These are phyloP conservation scores for Catonia carolina DNA, from an alignment of 2,888 invertebrate species.

Conservation along the genomic window DNA sequence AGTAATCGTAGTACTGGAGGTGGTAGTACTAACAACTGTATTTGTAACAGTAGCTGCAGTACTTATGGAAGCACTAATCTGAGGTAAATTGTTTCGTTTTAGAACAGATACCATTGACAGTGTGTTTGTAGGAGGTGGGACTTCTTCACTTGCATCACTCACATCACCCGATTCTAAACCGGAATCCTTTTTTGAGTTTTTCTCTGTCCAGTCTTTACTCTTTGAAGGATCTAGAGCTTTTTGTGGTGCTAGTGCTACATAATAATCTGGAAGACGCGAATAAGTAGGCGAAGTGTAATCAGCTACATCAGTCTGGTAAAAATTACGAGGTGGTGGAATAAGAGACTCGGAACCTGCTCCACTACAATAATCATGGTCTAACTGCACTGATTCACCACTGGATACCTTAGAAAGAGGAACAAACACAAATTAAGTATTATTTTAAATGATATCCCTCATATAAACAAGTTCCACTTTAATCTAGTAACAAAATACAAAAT, in stretches of 20 bases:
- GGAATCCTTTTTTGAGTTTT: constrained; percentile 42
- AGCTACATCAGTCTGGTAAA: constrained; percentile 30
- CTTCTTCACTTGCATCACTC: constrained; percentile 39
- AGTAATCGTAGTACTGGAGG: not conserved
- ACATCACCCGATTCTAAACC: constrained; percentile 44
- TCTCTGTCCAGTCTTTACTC: constrained; percentile 33
- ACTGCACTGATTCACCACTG: constrained; percentile 41
- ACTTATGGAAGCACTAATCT: not conserved
- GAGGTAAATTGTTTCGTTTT: constrained; percentile 38
- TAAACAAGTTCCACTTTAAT: too few species aligned
- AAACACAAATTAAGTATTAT: not conserved
- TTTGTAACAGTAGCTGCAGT: not conserved
- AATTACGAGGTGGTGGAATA: constrained; percentile 21
- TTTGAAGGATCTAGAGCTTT: constrained; percentile 10
- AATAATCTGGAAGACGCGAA: constrained; percentile 16
- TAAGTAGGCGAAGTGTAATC: constrained; percentile 13
- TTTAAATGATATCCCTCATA: too few species aligned
- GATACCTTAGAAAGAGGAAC: constrained; percentile 22
- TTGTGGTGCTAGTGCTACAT: not conserved
- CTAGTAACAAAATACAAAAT: too few species aligned
- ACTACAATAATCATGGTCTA: constrained; percentile 56
- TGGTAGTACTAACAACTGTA: constrained; percentile 5
- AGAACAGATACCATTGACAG: constrained; percentile 48
- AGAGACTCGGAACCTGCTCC: constrained; percentile 20
- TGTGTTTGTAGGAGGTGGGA: constrained; percentile 29